phyloP scores from a whole-genome alignment of 1,140 invertebrate species.

The Pogonus chalceus region DNA sequence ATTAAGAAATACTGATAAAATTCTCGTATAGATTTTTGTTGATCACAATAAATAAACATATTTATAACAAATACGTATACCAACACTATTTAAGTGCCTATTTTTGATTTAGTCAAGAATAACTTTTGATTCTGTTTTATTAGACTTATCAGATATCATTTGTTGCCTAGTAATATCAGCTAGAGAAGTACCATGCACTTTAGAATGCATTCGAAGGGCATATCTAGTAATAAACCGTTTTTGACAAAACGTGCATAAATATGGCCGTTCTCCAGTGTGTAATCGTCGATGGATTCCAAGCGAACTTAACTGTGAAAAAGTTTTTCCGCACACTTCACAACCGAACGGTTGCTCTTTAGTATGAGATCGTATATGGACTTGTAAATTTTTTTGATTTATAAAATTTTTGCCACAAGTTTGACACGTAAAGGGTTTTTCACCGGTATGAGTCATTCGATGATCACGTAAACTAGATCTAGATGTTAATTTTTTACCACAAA shows the following conservation, averaged over 20 bases:
- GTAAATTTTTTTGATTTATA: conserved; percentile 52
- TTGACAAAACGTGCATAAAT: conserved; percentile 55
- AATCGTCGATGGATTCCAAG: conserved; percentile 63
- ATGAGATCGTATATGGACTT: conserved; percentile 49
- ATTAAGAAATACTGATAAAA: too few species aligned
- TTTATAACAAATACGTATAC: too few species aligned
- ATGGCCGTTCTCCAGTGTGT: conserved; percentile 70
- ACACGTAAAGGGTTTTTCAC: conserved; percentile 65
- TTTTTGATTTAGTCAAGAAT: too few species aligned
- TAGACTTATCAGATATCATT: too few species aligned
- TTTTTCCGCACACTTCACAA: conserved; percentile 29
- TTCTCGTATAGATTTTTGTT: too few species aligned
- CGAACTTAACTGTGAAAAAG: conserved; percentile 25
- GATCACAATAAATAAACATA: too few species aligned
- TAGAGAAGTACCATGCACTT: conserved; percentile 31
- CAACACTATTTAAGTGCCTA: too few species aligned
- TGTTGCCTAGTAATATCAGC: too few species aligned
- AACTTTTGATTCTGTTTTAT: too few species aligned
- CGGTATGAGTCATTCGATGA: conserved; percentile 62
- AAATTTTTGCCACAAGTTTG: conserved; percentile 63
- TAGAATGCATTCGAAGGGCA: conserved; percentile 40
- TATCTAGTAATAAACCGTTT: conserved; percentile 44
- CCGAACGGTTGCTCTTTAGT: conserved; percentile 21
- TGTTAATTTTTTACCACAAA: conserved; percentile 23
- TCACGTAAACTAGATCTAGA: conserved; percentile 20